Conservation (phyloP, 2,888 invertebrate species). For the Hymenopus coronatus region DNA sequence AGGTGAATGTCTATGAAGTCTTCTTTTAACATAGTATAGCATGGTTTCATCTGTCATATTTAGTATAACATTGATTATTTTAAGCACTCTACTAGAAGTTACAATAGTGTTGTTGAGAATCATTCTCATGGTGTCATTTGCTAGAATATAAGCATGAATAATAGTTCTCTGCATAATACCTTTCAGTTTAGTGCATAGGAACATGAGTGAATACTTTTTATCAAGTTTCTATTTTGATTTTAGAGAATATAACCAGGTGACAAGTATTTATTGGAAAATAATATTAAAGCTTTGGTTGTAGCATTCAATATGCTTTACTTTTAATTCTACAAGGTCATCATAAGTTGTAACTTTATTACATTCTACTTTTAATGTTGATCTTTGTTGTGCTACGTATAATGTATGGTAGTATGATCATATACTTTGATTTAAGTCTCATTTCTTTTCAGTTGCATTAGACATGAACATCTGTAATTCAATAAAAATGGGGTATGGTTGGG, state of each 20-base stretch:
- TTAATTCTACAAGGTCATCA: background rate
- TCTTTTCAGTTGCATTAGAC: background rate
- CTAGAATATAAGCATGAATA: background rate
- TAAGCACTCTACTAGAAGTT: background rate
- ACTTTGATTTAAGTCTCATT: background rate
- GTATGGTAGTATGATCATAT: background rate
- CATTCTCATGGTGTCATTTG: background rate
- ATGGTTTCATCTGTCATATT: background rate
- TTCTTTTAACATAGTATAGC: background rate
- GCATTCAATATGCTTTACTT: background rate
- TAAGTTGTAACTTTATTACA: background rate
- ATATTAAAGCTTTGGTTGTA: background rate
- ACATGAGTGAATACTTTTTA: constrained; percentile 3
- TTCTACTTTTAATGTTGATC: background rate
- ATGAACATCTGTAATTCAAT: background rate
- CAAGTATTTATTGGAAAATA: background rate
- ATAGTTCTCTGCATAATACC: background rate
- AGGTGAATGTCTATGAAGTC: background rate
- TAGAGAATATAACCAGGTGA: background rate
- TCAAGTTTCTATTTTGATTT: background rate
- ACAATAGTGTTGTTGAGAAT: background rate
- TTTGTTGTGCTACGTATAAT: background rate
- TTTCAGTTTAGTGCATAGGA: background rate
- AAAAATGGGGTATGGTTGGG: background rate
- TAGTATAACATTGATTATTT: background rate